A percentile compares a stretch with the other conserved stretches of the same genome.
Evolutionary conservation across 2,113 vertebrate species (phyloP).

Genomic region (Bagarius yarrelli): DNA sequence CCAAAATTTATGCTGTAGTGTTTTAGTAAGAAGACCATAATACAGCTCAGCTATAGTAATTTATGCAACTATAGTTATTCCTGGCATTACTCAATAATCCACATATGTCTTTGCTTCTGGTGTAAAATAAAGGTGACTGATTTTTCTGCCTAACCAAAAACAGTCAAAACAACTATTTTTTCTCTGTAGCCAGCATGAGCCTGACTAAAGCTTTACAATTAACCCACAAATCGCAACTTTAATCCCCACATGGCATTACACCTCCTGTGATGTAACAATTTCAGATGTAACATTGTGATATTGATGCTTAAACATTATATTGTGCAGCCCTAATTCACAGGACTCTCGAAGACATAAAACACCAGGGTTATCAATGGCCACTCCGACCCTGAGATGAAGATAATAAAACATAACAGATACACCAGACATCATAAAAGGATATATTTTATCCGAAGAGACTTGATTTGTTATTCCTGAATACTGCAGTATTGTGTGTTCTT

Average conservation of each 20-base stretch:
- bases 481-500: not conserved
- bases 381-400: not conserved
- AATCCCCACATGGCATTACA: too few relatives aligned
- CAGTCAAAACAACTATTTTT: not conserved
- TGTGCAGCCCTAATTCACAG: not conserved
- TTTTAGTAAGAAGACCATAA: not conserved
- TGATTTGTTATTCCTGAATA: not conserved
- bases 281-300: too few relatives aligned
- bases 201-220: too few relatives aligned
- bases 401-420: not conserved
- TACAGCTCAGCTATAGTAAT: not conserved
- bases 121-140: constrained; percentile 18
- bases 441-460: not conserved
- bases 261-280: too few relatives aligned
- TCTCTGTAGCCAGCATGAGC: constrained; percentile 20
- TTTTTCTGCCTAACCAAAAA: constrained; percentile 14
- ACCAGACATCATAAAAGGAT: not conserved
- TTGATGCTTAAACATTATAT: too few relatives aligned
- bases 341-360: constrained; percentile 35
- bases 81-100: not conserved
- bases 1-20: not conserved
- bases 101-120: not conserved
- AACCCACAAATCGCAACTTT: too few relatives aligned
- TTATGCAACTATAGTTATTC: not conserved
- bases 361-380: constrained; percentile 3